Evolutionary conservation across 2,888 invertebrate genomes (phyloP).

Genomic region (Eupithecia insigniata): DNA sequence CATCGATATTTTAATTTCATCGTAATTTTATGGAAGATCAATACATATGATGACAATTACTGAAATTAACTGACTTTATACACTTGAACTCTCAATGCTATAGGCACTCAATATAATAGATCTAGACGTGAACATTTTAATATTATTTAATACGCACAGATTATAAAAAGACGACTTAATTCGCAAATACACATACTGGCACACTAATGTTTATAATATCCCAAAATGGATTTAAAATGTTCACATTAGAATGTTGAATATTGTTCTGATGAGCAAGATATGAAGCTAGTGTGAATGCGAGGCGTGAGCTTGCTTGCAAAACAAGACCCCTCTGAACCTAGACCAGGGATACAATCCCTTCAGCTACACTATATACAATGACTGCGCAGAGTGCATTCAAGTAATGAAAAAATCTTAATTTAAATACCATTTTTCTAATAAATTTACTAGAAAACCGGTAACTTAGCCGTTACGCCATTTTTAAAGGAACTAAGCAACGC

Average conservation of each 20-base stretch:
- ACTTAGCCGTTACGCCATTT: constrained; percentile 37
- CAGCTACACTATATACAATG: constrained; percentile 77
- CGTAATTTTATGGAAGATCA: constrained; percentile 85
- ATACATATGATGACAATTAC: constrained; percentile 83
- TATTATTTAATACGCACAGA: constrained; percentile 72
- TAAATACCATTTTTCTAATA: constrained; percentile 54
- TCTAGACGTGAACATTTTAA: constrained; percentile 83
- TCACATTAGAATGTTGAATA: constrained; percentile 75
- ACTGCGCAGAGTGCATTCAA: constrained; percentile 65
- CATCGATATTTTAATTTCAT: constrained; percentile 85
- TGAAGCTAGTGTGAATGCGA: constrained; percentile 76
- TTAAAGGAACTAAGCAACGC: constrained; percentile 42
- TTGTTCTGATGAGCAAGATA: constrained; percentile 68
- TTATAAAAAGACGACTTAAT: constrained; percentile 74
- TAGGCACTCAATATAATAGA: constrained; percentile 84
- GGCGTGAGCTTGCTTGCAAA: constrained; percentile 62
- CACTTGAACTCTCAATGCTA: constrained; percentile 83
- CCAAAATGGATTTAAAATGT: constrained; percentile 76
- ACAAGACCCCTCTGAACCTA: constrained; percentile 68
- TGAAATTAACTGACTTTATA: constrained; percentile 83
- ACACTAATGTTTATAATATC: constrained; percentile 77
- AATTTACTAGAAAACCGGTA: constrained; percentile 41
- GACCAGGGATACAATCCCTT: constrained; percentile 75
- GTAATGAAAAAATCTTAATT: constrained; percentile 63
- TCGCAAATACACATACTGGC: constrained; percentile 76